A percentile compares a stretch with the other conserved stretches of the same genome.
Conservation (phyloP, 2,888 invertebrate genomes). For the Cinara cedri region DNA sequence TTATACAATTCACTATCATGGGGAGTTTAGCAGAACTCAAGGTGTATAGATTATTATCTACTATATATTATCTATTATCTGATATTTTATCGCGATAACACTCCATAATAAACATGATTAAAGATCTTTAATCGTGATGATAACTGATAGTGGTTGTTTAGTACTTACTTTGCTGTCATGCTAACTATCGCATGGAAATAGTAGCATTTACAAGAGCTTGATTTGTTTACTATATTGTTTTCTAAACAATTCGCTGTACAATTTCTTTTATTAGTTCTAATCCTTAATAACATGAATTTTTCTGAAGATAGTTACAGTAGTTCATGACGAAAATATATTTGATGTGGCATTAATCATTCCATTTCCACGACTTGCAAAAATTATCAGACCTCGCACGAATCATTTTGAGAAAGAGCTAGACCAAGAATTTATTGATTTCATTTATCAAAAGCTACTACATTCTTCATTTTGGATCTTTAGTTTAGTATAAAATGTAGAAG, state of each 20-base stretch:
- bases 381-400: constrained; percentile 14
- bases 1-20: neutral
- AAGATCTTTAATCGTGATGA: too few relatives aligned
- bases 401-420: constrained; percentile 18
- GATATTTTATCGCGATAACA: neutral
- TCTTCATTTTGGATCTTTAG: constrained; percentile 7
- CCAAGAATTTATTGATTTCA: constrained; percentile 25
- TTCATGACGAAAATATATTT: constrained; percentile 29
- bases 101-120: too few relatives aligned
- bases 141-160: neutral
- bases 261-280: neutral
- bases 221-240: neutral
- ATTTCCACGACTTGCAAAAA: constrained; percentile 24
- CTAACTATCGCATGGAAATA: neutral
- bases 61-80: neutral
- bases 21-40: constrained; percentile 1
- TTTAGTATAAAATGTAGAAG: too few relatives aligned
- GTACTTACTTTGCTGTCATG: neutral
- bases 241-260: neutral
- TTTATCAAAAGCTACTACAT: constrained; percentile 27
- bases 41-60: neutral
- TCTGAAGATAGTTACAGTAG: constrained; percentile 10
- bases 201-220: neutral
- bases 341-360: constrained; percentile 20
- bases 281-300: constrained; percentile 1